phyloP scores from a whole-genome alignment of 2,888 invertebrate species.

The Euzophera pinguis region DNA sequence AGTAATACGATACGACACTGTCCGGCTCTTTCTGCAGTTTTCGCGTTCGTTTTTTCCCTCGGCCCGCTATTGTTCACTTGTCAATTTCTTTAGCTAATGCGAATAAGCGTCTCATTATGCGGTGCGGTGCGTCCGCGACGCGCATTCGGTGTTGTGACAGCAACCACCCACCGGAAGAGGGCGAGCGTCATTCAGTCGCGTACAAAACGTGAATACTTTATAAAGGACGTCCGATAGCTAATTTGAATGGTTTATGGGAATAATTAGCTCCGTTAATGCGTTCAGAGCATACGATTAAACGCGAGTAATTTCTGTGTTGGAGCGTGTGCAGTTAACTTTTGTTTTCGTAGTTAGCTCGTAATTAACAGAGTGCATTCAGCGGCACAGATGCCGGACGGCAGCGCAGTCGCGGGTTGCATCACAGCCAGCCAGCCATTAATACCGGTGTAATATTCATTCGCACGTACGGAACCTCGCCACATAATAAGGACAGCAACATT shows the following conservation, averaged over 20 bases:
- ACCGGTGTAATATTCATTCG: constrained; percentile 32
- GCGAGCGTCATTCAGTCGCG: constrained; percentile 73
- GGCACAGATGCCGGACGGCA: constrained; percentile 22
- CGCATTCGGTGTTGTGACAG: constrained; percentile 79
- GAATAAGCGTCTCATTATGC: constrained; percentile 80
- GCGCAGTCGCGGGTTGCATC: constrained; percentile 33
- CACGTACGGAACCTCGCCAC: constrained; percentile 31
- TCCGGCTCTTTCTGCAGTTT: constrained; percentile 76
- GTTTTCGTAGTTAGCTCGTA: constrained; percentile 48
- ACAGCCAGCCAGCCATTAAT: constrained; percentile 32
- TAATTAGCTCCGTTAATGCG: constrained; percentile 68
- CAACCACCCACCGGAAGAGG: constrained; percentile 79
- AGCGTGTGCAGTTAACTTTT: constrained; percentile 41
- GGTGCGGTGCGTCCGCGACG: constrained; percentile 74
- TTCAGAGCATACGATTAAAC: constrained; percentile 31
- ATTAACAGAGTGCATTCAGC: constrained; percentile 37
- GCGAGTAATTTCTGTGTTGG: not conserved
- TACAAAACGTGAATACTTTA: constrained; percentile 76
- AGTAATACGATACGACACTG: constrained; percentile 80
- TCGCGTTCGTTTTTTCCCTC: constrained; percentile 68
- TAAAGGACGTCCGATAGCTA: constrained; percentile 73
- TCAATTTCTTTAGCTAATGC: constrained; percentile 80
- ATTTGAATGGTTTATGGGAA: constrained; percentile 77
- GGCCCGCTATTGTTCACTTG: constrained; percentile 77
- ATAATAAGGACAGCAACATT: constrained; percentile 37